Conservation (phyloP, 2,797 vertebrate genomes). For the Sciurus carolinensis region DNA sequence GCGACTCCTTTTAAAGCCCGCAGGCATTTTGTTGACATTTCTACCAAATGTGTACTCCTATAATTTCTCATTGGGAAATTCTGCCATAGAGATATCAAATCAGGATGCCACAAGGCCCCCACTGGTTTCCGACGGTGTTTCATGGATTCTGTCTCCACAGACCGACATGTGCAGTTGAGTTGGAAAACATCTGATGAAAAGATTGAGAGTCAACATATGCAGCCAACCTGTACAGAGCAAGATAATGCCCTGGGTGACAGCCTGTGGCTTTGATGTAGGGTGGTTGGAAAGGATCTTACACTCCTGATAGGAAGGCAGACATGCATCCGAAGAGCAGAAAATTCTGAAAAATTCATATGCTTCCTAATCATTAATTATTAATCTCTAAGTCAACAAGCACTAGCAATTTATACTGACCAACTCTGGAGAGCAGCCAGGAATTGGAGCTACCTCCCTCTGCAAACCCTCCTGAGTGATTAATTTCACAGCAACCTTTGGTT, state of each 20-base stretch:
- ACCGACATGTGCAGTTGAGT: conserved; percentile 68
- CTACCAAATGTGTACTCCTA: neutral
- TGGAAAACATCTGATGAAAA: conserved; percentile 86
- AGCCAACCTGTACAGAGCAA: conserved; percentile 83
- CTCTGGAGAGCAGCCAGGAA: conserved; percentile 77
- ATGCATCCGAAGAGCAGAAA: conserved; percentile 87
- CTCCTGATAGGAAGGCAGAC: conserved; percentile 78
- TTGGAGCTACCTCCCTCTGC: neutral
- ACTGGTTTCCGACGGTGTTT: conserved; percentile 63
- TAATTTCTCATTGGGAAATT: conserved; percentile 66
- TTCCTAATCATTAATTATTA: conserved; percentile 92
- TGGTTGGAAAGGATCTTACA: conserved; percentile 75
- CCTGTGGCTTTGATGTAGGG: conserved; percentile 84
- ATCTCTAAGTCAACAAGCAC: conserved; percentile 86
- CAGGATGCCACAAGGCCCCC: conserved; percentile 39
- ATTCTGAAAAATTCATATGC: conserved; percentile 89
- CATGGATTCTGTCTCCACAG: conserved; percentile 77
- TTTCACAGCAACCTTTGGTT: conserved; percentile 74
- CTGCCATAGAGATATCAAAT: conserved; percentile 58
- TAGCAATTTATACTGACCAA: conserved; percentile 88
- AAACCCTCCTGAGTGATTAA: conserved; percentile 67
- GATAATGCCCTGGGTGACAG: conserved; percentile 84
- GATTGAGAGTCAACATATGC: conserved; percentile 85
- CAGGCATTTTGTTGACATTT: conserved; percentile 41
- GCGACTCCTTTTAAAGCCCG: neutral